Evolutionary conservation across 2,888 invertebrate genomes (phyloP).

Genomic region (Omphaloscelis lunosa): DNA sequence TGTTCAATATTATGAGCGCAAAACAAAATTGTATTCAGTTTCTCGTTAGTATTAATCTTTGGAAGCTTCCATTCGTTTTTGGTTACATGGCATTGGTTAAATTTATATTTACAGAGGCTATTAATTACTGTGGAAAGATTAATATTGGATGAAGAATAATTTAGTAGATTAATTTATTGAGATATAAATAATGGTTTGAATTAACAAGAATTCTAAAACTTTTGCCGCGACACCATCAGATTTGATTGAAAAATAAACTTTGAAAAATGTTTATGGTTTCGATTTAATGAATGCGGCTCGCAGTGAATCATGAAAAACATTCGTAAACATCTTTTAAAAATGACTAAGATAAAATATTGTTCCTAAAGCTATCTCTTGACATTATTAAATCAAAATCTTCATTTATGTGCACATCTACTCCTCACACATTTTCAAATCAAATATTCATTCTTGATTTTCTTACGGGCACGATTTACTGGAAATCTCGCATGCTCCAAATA

Average conservation of each 20-base stretch:
- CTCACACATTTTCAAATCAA: background rate
- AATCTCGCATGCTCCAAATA: constrained; percentile 23
- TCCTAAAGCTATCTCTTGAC: background rate
- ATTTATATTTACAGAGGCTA: constrained; percentile 76
- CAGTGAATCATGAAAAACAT: background rate
- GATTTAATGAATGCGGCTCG: constrained; percentile 2
- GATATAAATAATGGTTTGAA: constrained; percentile 66
- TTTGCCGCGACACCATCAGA: constrained; percentile 22
- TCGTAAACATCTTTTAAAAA: background rate
- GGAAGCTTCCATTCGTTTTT: constrained; percentile 66
- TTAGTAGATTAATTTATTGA: constrained; percentile 69
- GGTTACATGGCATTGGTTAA: constrained; percentile 70
- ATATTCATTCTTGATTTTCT: constrained; percentile 2
- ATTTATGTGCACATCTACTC: background rate
- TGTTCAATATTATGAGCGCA: constrained; percentile 32
- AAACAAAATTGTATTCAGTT: constrained; percentile 52
- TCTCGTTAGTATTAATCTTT: constrained; percentile 62
- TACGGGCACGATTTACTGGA: background rate
- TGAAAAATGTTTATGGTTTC: constrained; percentile 23
- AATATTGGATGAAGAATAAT: constrained; percentile 69
- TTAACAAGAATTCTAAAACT: constrained; percentile 50
- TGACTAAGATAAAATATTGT: background rate
- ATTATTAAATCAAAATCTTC: background rate
- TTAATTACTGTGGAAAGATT: constrained; percentile 77
- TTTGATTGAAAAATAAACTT: constrained; percentile 5